phyloP scores from a whole-genome alignment of 1,140 invertebrate genomes.

The Bombus sibiricus region DNA sequence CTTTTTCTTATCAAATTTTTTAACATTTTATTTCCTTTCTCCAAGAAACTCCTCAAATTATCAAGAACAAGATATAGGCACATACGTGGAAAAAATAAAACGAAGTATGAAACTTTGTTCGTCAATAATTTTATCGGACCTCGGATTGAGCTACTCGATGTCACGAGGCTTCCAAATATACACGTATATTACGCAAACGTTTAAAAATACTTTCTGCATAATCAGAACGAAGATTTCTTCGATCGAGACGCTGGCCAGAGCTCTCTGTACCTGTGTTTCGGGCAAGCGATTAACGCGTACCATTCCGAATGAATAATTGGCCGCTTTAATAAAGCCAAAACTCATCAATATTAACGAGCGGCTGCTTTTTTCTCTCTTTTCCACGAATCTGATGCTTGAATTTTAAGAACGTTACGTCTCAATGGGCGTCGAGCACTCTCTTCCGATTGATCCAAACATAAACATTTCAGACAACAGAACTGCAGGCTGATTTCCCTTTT shows the following conservation, averaged over 20 bases:
- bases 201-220: slow-evolving; percentile 37
- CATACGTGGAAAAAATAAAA: not conserved
- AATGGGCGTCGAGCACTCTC: slow-evolving; percentile 4
- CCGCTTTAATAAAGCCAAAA: slow-evolving; percentile 28
- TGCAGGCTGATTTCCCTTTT: not conserved
- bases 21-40: not conserved
- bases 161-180: not conserved
- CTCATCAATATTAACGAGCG: slow-evolving; percentile 50
- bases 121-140: not conserved
- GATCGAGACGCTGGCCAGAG: slow-evolving; percentile 1
- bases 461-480: not conserved
- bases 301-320: slow-evolving; percentile 43
- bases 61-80: not conserved
- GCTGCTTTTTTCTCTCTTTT: not conserved
- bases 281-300: slow-evolving; percentile 35
- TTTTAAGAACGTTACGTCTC: slow-evolving; percentile 25
- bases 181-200: slow-evolving; percentile 3
- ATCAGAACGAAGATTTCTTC: slow-evolving; percentile 17
- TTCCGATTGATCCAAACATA: not conserved
- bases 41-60: not conserved
- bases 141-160: not conserved
- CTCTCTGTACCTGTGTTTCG: slow-evolving; percentile 12
- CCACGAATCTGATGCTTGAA: slow-evolving; percentile 11
- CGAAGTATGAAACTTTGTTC: not conserved
- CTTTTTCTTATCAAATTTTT: not conserved